Percentiles rank a stretch among this genome's conserved stretches.
Conservation (phyloP, 2,888 invertebrate genomes). For the Pammene aurita region DNA sequence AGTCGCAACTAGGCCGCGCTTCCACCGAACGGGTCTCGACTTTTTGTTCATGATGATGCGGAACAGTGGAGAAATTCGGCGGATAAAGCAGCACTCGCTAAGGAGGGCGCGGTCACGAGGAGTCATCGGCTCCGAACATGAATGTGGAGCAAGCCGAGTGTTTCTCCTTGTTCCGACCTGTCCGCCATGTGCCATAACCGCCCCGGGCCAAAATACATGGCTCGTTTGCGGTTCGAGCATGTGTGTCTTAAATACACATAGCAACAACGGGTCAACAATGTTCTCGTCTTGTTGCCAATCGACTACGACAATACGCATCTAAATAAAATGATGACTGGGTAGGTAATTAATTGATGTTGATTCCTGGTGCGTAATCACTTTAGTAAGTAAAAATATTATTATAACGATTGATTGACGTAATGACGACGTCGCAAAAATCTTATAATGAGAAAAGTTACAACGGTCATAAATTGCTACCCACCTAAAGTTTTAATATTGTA, state of each 20-base stretch:
- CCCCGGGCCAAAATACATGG: slow-evolving; percentile 59
- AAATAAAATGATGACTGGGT: neutral
- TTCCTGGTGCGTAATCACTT: neutral
- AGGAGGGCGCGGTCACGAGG: slow-evolving; percentile 80
- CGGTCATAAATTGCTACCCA: neutral
- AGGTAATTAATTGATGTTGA: neutral
- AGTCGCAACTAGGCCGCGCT: slow-evolving; percentile 75
- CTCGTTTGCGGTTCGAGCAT: slow-evolving; percentile 50
- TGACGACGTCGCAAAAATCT: too few species aligned
- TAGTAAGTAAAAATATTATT: too few species aligned
- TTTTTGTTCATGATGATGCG: slow-evolving; percentile 81
- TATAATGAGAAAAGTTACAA: neutral
- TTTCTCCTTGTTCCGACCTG: slow-evolving; percentile 75
- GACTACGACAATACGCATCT: neutral
- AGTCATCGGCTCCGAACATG: slow-evolving; percentile 78
- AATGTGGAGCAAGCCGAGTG: slow-evolving; percentile 76
- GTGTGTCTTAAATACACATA: slow-evolving; percentile 43
- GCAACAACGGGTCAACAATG: slow-evolving; percentile 26
- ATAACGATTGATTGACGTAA: too few species aligned
- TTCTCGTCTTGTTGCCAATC: slow-evolving; percentile 5
- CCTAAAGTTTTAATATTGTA: neutral
- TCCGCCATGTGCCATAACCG: slow-evolving; percentile 59
- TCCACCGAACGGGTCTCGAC: slow-evolving; percentile 76
- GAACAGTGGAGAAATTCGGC: slow-evolving; percentile 81
- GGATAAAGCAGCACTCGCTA: slow-evolving; percentile 76